Conservation (phyloP, 2,888 invertebrate genomes). For the Leistus spinibarbis region DNA sequence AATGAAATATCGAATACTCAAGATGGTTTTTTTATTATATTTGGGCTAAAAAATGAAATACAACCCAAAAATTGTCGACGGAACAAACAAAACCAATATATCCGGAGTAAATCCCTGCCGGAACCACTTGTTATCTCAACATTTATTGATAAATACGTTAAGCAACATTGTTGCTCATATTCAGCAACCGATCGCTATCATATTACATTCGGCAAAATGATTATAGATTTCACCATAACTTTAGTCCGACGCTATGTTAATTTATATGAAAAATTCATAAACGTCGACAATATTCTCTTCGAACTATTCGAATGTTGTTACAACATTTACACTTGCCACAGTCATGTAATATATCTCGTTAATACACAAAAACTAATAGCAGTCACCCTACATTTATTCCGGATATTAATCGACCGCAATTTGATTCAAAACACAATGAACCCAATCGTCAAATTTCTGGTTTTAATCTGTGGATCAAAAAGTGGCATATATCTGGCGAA, state of each 20-base stretch:
- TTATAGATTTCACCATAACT: conserved; percentile 41
- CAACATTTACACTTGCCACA: conserved; percentile 41
- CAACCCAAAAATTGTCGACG: background rate
- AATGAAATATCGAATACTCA: conserved; percentile 35
- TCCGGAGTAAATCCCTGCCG: conserved; percentile 14
- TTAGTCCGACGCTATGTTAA: conserved; percentile 40
- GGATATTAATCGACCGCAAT: conserved; percentile 38
- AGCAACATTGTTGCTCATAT: conserved; percentile 20
- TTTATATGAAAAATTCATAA: conserved; percentile 34
- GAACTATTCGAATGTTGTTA: conserved; percentile 43
- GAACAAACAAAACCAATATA: conserved; percentile 3
- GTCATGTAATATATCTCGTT: conserved; percentile 34
- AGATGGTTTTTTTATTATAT: conserved; percentile 27
- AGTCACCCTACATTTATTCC: conserved; percentile 42
- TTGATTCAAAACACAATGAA: conserved; percentile 16
- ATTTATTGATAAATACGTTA: conserved; percentile 21
- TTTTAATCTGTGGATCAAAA: conserved; percentile 16
- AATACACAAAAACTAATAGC: conserved; percentile 42
- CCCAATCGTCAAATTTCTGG: conserved; percentile 30
- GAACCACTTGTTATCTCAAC: conserved; percentile 24
- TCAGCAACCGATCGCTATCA: conserved; percentile 25
- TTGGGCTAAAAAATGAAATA: conserved; percentile 18
- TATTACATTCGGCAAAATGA: conserved; percentile 35
- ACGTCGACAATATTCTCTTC: conserved; percentile 38
- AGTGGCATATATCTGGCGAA: conserved; percentile 13